phyloP scores from a whole-genome alignment of 2,797 vertebrate species.

The Micropoecilia bifurca region DNA sequence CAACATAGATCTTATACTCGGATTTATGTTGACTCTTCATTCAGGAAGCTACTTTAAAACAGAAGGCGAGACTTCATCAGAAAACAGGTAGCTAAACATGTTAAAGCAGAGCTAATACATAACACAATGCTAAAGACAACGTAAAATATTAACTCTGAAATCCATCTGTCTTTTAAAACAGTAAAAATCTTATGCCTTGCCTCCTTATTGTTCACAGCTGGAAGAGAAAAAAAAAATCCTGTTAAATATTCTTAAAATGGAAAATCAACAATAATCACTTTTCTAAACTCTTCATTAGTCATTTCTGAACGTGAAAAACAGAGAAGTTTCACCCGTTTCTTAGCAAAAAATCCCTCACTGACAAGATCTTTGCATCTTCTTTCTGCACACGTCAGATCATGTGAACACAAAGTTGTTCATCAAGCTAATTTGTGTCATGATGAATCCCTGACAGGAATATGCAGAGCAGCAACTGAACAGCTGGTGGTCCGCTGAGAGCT shows the following conservation, averaged over 20 bases:
- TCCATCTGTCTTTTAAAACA: background rate
- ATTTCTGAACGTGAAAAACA: background rate
- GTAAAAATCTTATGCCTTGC: background rate
- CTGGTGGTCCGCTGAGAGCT: background rate
- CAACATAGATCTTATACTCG: background rate
- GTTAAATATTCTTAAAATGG: background rate
- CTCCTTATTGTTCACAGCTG: background rate
- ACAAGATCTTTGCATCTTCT: background rate
- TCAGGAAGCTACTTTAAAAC: background rate
- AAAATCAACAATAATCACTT: background rate
- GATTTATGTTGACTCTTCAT: background rate
- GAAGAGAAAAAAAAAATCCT: background rate
- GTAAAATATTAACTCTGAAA: background rate
- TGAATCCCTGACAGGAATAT: background rate
- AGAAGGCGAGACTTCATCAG: background rate
- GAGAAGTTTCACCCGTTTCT: background rate
- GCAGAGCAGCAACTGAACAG: background rate
- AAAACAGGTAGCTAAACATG: background rate
- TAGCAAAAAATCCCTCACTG: background rate
- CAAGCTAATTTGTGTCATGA: slow-evolving; percentile 28
- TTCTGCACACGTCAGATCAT: background rate
- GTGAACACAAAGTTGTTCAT: slow-evolving; percentile 31
- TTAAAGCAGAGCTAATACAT: background rate
- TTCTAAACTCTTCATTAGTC: background rate
- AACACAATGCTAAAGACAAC: background rate